Base-by-base conservation (phyloP, 2,113 vertebrate species). In the Coryphaenoides rupestris region DNA sequence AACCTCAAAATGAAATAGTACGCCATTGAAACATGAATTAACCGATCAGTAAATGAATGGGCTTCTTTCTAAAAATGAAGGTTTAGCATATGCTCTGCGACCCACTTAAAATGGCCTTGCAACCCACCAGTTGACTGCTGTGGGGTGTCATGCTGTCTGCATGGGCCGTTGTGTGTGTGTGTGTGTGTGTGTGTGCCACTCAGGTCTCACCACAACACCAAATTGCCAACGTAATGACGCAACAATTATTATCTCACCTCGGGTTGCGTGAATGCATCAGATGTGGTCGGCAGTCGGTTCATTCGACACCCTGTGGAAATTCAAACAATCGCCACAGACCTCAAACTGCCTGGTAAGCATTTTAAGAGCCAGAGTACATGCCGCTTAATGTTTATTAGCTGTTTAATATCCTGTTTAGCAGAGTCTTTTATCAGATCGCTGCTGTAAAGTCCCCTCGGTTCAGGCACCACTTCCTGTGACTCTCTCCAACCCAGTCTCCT, bases 391-490 rank as follows among this genome's bases (percentile, higher is more conserved):
- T 89, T 89, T 89, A 90, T 86, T 86, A 82, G 86, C 84, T 88
- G 85, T 88, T 89, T 86, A 89, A 87, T 88, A 87, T 89, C 87
- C 88, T 87, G 85, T 86, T 87, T 83, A 83, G 81, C 19, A 10
- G 76, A 60, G 76, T 77, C 68, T 80, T 85, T 87, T 79, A 80
- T 84, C 77, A 78, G 72, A 69, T 63, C 63, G 71, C 47, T 81
- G 68, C 59, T 60, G 73, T 72, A 67, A 70, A 76, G 75, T 79
- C 73, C 70, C 22, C 70, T 74, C 17, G 16, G 67, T 81, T 83
- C 68, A 73, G 67, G 73, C 70, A 74, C 62, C 17, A 40, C 68
- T 75, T 82, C 67, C 58, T 65, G 60, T 72, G 21, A n/a, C n/a
- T 55, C 21, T 19, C n/a, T 54, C 19, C n/a, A 6, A n/a, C n/a